These are phyloP conservation scores for Columbina picui DNA, from an alignment of 2,113 vertebrate species.

Conservation along the genomic window DNA sequence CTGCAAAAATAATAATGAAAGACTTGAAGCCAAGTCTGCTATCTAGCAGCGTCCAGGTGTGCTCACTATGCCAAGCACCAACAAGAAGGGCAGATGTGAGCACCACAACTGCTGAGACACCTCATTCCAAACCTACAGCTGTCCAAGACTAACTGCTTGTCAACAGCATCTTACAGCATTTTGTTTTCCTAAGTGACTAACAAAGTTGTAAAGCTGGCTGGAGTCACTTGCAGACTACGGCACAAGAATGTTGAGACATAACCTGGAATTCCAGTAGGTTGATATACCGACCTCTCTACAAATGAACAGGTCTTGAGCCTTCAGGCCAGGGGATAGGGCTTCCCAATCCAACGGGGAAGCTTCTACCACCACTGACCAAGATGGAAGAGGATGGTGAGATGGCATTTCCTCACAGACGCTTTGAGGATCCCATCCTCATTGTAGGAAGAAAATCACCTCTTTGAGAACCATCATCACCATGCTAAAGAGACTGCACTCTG, in stretches of 20 bases:
- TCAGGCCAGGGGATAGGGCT: not conserved
- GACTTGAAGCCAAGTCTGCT: not conserved
- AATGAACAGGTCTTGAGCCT: not conserved
- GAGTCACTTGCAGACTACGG: not conserved
- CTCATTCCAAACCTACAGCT: not conserved
- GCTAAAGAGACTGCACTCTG: not conserved
- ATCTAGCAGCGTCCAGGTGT: not conserved
- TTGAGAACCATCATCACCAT: not conserved
- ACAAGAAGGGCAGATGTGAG: not conserved
- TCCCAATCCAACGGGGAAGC: constrained; percentile 8
- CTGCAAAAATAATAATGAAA: not conserved
- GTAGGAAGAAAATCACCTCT: constrained; percentile 36
- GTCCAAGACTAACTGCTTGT: not conserved
- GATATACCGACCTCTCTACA: not conserved
- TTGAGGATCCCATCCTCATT: constrained; percentile 33
- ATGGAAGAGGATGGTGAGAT: constrained; percentile 24
- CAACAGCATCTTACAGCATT: not conserved
- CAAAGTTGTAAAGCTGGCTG: not conserved
- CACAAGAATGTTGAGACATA: not conserved
- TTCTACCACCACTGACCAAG: not conserved
- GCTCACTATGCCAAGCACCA: not conserved
- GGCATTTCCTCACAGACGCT: constrained; percentile 12
- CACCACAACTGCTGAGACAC: not conserved
- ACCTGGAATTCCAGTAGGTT: not conserved
- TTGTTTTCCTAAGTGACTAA: not conserved